Percentiles rank a stretch among this genome's conserved stretches.
These are phyloP conservation scores for Battus philenor DNA, from an alignment of 1,140 invertebrate species.

Conservation along the genomic window DNA sequence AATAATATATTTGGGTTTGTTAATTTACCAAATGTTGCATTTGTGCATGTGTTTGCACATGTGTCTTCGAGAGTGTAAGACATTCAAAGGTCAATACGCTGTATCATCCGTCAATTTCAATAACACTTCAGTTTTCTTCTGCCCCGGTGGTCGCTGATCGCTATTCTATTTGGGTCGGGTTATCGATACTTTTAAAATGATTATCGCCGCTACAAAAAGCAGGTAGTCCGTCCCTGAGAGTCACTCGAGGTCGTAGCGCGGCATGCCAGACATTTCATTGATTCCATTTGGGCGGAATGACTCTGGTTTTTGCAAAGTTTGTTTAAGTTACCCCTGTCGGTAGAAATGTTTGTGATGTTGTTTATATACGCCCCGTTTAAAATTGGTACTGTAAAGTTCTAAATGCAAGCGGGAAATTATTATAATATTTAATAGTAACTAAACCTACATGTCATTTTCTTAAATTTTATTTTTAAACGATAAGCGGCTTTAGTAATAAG, in stretches of 20 bases:
- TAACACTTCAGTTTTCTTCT: slow-evolving; percentile 31
- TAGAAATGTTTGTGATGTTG: too few species aligned
- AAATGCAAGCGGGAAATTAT: too few species aligned
- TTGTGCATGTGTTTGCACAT: not conserved
- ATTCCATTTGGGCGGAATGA: slow-evolving; percentile 29
- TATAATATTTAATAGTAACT: too few species aligned
- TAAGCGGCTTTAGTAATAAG: too few species aligned
- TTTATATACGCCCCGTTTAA: too few species aligned
- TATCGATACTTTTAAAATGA: slow-evolving; percentile 44
- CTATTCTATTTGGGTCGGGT: slow-evolving; percentile 55
- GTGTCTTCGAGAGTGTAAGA: too few species aligned
- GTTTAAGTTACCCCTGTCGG: too few species aligned
- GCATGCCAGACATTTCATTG: slow-evolving; percentile 44
- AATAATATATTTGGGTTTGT: not conserved
- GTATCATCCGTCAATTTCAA: slow-evolving; percentile 42
- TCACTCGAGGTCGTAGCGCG: slow-evolving; percentile 34
- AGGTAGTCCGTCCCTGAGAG: slow-evolving; percentile 61
- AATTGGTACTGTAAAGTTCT: too few species aligned
- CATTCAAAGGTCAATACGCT: slow-evolving; percentile 43
- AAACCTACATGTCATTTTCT: too few species aligned
- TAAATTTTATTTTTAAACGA: too few species aligned
- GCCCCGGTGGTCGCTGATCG: slow-evolving; percentile 31
- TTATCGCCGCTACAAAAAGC: slow-evolving; percentile 55
- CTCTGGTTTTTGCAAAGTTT: slow-evolving; percentile 52
- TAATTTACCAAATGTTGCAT: not conserved